Evolutionary conservation across 2,113 vertebrate genomes (phyloP).

Genomic region (Trogon melanurus): DNA sequence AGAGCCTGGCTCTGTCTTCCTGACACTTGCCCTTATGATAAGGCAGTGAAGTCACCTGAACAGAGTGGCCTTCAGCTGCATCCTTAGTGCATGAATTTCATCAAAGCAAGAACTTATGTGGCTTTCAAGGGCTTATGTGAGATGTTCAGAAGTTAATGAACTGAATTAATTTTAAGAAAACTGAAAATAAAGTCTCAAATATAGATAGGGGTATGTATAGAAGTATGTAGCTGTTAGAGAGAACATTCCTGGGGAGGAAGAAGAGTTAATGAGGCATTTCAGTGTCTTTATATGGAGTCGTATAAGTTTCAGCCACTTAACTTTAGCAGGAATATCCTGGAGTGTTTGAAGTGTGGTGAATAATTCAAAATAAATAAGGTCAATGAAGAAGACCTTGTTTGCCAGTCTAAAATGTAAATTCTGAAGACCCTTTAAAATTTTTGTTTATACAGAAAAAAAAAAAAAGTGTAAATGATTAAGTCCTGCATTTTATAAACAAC

Average conservation of each 20-base stretch:
- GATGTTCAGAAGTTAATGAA: slow-evolving; percentile 56
- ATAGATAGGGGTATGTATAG: slow-evolving; percentile 8
- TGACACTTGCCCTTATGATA: not conserved
- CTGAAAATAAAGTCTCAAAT: slow-evolving; percentile 41
- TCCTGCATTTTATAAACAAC: not conserved
- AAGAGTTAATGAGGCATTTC: slow-evolving; percentile 63
- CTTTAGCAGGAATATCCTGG: slow-evolving; percentile 10
- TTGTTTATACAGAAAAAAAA: not conserved
- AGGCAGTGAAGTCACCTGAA: not conserved
- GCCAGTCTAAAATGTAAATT: slow-evolving; percentile 26
- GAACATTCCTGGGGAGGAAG: slow-evolving; percentile 13
- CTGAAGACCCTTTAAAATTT: slow-evolving; percentile 8
- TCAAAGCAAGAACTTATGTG: not conserved
- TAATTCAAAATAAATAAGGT: slow-evolving; percentile 57
- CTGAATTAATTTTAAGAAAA: slow-evolving; percentile 57
- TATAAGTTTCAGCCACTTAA: slow-evolving; percentile 55
- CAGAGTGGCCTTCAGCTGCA: not conserved
- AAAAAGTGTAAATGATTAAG: not conserved
- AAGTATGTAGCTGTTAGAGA: not conserved
- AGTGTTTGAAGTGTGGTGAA: slow-evolving; percentile 6
- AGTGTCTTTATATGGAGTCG: slow-evolving; percentile 14
- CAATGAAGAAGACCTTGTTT: slow-evolving; percentile 32
- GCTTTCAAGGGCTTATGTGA: slow-evolving; percentile 23
- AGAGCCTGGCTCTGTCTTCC: no score
- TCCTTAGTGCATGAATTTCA: not conserved